Conservation (phyloP, 1,140 invertebrate genomes). For the Ladona fulva region DNA sequence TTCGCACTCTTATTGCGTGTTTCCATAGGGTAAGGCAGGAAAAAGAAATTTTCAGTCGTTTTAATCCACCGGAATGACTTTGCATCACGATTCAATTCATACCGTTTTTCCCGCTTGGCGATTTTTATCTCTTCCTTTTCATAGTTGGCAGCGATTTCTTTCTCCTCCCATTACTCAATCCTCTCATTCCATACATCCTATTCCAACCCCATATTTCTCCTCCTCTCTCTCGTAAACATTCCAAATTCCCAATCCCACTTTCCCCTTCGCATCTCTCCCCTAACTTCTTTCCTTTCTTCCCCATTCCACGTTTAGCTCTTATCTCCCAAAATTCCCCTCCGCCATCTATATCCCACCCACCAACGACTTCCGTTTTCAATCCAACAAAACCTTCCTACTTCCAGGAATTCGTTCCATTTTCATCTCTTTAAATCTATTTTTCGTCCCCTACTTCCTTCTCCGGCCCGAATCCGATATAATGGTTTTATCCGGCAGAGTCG, state of each 20-base stretch:
- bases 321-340: not conserved
- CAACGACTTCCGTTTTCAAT: not conserved
- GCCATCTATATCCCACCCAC: too few relatives aligned
- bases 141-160: not conserved
- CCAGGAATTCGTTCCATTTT: not conserved
- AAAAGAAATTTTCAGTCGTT: not conserved
- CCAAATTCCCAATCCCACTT: not conserved
- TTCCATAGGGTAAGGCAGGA: too few relatives aligned
- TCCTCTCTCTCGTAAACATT: not conserved
- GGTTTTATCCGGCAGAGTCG: too few relatives aligned
- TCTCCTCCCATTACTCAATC: not conserved
- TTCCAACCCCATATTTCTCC: too few relatives aligned
- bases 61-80: not conserved
- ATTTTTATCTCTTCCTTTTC: not conserved
- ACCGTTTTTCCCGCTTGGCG: not conserved
- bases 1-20: too few relatives aligned
- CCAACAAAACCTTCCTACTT: not conserved
- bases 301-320: not conserved
- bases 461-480: too few relatives aligned
- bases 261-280: too few relatives aligned
- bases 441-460: too few relatives aligned
- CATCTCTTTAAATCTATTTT: too few relatives aligned
- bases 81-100: not conserved
- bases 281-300: too few relatives aligned
- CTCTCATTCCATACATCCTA: not conserved